phyloP scores from a whole-genome alignment of 2,888 invertebrate genomes.

The Metopia argyrocephala region DNA sequence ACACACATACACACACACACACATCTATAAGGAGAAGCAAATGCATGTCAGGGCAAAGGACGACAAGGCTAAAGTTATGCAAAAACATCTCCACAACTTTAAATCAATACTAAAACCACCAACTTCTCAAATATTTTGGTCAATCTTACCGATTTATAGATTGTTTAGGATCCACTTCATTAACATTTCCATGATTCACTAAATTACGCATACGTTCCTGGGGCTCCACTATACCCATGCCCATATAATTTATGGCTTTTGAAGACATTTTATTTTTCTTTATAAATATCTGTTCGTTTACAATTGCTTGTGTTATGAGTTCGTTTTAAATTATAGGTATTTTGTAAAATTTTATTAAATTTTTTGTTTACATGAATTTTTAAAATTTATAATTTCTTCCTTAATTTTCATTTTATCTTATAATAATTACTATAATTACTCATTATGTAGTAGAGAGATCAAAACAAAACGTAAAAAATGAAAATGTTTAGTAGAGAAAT shows the following conservation, averaged over 20 bases:
- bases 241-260: constrained; percentile 73
- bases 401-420: constrained; percentile 31
- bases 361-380: constrained; percentile 14
- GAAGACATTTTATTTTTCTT: constrained; percentile 51
- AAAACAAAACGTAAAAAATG: constrained; percentile 47
- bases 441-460: constrained; percentile 42
- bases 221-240: constrained; percentile 81
- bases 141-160: constrained; percentile 85
- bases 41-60: background rate
- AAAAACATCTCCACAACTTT: constrained; percentile 22
- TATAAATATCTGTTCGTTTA: background rate
- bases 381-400: background rate
- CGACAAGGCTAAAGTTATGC: constrained; percentile 58
- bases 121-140: background rate
- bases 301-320: background rate
- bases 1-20: background rate
- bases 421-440: constrained; percentile 50
- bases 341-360: constrained; percentile 2
- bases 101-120: background rate
- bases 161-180: constrained; percentile 86
- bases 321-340: constrained; percentile 8
- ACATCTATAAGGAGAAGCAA: background rate
- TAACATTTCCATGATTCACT: constrained; percentile 84
- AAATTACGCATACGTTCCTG: constrained; percentile 84
- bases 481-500: background rate